A percentile compares a stretch with the other conserved stretches of the same genome.
Evolutionary conservation across 2,113 vertebrate species (phyloP).

Genomic region (Callospermophilus lateralis): DNA sequence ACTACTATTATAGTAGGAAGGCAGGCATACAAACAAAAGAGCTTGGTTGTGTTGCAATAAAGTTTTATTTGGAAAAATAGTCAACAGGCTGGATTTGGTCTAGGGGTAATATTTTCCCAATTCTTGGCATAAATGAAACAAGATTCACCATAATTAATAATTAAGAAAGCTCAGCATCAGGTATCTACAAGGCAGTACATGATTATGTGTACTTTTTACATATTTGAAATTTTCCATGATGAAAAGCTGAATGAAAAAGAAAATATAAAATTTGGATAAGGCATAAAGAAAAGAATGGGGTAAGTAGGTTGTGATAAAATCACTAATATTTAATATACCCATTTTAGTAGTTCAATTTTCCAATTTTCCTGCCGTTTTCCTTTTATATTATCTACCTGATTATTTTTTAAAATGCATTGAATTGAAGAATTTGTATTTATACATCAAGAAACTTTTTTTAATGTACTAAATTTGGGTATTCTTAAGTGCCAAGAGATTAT

Average conservation of each 20-base stretch:
- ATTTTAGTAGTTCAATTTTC: not conserved
- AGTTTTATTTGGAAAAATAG: slow-evolving; percentile 19
- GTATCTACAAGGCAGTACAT: not conserved
- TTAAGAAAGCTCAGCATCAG: not conserved
- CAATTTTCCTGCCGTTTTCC: not conserved
- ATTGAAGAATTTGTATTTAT: slow-evolving; percentile 28
- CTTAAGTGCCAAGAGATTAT: not conserved
- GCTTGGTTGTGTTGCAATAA: not conserved
- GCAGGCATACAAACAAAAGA: not conserved
- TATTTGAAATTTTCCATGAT: slow-evolving; percentile 4
- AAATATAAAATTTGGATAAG: not conserved
- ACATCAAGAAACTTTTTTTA: slow-evolving; percentile 32
- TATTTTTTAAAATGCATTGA: not conserved
- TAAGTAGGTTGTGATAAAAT: slow-evolving; percentile 19
- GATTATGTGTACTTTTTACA: not conserved
- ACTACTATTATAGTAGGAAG: not conserved
- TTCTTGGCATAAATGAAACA: not conserved
- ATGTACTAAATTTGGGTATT: slow-evolving; percentile 29
- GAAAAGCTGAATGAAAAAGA: not conserved
- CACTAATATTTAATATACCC: slow-evolving; percentile 2
- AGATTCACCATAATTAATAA: slow-evolving; percentile 38
- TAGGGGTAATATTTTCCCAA: not conserved
- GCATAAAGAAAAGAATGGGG: not conserved
- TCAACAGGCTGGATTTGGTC: not conserved
- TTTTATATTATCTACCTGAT: slow-evolving; percentile 35